These are phyloP conservation scores for Acrobasis repandana DNA, from an alignment of 2,888 invertebrate genomes.

Conservation along the genomic window DNA sequence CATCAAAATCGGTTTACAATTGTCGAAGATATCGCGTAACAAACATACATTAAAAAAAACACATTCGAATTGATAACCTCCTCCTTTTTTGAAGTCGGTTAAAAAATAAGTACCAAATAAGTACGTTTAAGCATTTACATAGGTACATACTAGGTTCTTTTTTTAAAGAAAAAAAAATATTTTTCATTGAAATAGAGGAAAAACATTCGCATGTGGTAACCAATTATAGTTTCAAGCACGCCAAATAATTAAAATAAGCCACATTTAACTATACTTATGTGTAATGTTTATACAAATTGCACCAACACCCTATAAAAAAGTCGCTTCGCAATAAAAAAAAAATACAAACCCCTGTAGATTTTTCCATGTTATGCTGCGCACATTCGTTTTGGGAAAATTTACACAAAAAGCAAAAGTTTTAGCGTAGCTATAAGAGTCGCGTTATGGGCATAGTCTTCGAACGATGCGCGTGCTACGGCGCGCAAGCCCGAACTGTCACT, in stretches of 20 bases:
- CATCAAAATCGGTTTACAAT: too few species aligned
- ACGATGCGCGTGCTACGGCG: conserved; percentile 16
- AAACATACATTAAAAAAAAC: too few species aligned
- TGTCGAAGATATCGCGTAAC: too few species aligned
- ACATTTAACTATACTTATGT: neutral
- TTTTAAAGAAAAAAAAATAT: too few species aligned
- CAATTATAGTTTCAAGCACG: neutral
- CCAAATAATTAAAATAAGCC: neutral
- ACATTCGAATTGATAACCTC: too few species aligned
- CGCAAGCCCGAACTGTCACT: conserved; percentile 9
- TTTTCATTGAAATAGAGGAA: too few species aligned
- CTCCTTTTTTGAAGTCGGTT: too few species aligned
- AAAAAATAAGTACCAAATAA: too few species aligned
- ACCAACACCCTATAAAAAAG: neutral
- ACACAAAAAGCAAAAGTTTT: neutral
- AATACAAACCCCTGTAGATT: conserved; percentile 10
- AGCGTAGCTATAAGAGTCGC: neutral
- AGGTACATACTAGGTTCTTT: too few species aligned
- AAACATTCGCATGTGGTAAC: neutral
- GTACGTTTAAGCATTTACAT: too few species aligned
- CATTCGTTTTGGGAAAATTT: neutral
- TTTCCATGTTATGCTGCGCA: neutral
- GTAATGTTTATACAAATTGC: neutral
- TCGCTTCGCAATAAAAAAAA: conserved; percentile 11
- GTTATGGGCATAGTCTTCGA: conserved; percentile 5